These are phyloP conservation scores for Orchesellides sinensis DNA, from an alignment of 2,888 invertebrate genomes.

Conservation along the genomic window DNA sequence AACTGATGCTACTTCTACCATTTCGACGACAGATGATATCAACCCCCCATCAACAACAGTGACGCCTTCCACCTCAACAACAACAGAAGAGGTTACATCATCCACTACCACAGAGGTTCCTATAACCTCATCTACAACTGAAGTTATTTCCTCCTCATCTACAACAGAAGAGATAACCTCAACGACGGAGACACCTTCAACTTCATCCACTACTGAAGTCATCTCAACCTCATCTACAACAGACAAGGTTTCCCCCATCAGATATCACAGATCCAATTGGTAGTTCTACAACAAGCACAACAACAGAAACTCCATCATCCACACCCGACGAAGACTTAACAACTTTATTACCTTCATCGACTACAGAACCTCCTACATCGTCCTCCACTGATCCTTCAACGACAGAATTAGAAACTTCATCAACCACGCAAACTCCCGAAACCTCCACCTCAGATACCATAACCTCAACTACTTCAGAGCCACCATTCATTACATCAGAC, in stretches of 20 bases:
- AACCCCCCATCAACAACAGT: too few relatives aligned
- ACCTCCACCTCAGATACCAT: too few relatives aligned
- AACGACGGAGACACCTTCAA: background rate
- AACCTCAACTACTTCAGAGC: background rate
- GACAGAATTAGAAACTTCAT: background rate
- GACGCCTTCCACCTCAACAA: background rate
- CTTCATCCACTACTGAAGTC: background rate
- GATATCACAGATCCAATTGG: background rate
- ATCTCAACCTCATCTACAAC: background rate
- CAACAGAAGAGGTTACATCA: background rate
- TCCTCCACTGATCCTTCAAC: background rate
- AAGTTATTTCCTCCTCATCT: background rate
- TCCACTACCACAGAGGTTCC: background rate
- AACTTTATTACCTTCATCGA: background rate
- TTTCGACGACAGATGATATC: background rate
- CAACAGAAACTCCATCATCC: background rate
- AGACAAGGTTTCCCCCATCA: background rate
- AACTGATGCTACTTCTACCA: background rate
- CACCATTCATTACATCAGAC: background rate
- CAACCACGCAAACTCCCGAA: background rate
- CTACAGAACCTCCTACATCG: background rate
- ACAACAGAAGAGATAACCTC: background rate
- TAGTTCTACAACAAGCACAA: background rate
- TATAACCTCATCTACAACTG: background rate
- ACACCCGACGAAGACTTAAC: background rate